phyloP scores from a whole-genome alignment of 2,888 invertebrate genomes.

The Chirona hameri region DNA sequence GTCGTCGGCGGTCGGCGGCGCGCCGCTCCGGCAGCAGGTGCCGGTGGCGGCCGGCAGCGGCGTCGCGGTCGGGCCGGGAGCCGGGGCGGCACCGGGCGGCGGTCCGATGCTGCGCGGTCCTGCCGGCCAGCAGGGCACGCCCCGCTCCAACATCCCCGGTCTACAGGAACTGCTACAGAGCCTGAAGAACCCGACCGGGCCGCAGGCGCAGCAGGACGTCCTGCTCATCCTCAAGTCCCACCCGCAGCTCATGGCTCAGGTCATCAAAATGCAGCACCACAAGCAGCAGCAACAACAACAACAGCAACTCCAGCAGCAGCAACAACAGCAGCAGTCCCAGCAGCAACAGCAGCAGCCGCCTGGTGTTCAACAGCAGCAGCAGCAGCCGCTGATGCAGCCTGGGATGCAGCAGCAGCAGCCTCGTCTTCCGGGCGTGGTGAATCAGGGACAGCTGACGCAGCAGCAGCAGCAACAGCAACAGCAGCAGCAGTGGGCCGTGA shows the following conservation, averaged over 20 bases:
- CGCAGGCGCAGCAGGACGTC: slow-evolving; percentile 86
- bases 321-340: slow-evolving; percentile 49
- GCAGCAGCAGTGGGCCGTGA: slow-evolving; percentile 41
- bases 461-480: slow-evolving; percentile 51
- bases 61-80: not conserved
- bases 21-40: not conserved
- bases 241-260: slow-evolving; percentile 81
- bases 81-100: not conserved
- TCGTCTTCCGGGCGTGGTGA: slow-evolving; percentile 35
- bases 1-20: not conserved
- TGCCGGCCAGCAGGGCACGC: slow-evolving; percentile 40
- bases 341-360: slow-evolving; percentile 48
- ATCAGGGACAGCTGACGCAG: slow-evolving; percentile 37
- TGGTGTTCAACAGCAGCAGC: slow-evolving; percentile 43
- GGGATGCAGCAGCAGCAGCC: slow-evolving; percentile 49
- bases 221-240: slow-evolving; percentile 86
- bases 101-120: not conserved
- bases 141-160: slow-evolving; percentile 45
- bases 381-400: slow-evolving; percentile 44
- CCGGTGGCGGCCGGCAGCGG: not conserved
- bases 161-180: slow-evolving; percentile 84
- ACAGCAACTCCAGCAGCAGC: slow-evolving; percentile 48
- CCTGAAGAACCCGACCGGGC: slow-evolving; percentile 80
- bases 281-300: slow-evolving; percentile 44
- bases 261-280: slow-evolving; percentile 40